Conservation (phyloP, 2,113 vertebrate species). For the Siphamia tubifer region DNA sequence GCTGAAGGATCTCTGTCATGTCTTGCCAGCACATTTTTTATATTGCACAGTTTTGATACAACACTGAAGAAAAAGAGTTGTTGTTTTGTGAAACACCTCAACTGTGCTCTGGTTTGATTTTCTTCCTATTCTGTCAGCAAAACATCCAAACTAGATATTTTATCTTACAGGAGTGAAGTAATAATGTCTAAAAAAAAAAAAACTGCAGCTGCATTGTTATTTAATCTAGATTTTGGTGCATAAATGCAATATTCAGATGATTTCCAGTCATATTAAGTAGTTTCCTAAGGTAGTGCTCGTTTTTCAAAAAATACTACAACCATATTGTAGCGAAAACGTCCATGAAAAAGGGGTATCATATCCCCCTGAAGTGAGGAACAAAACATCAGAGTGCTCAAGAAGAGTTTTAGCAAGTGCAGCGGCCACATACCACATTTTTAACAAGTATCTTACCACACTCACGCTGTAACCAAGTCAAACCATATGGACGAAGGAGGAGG, state of each 20-base stretch:
- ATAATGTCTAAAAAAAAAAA: too few species aligned
- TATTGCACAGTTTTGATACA: slow-evolving; percentile 13
- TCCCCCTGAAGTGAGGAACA: slow-evolving; percentile 23
- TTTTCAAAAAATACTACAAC: slow-evolving; percentile 16
- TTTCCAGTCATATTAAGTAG: neutral
- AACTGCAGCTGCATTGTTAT: neutral
- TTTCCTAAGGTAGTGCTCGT: slow-evolving; percentile 12
- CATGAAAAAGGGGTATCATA: slow-evolving; percentile 16
- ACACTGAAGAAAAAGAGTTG: neutral
- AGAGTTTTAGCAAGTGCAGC: slow-evolving; percentile 76
- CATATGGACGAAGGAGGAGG: slow-evolving; percentile 81
- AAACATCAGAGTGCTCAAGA: slow-evolving; percentile 73
- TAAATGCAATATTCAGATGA: neutral
- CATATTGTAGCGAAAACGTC: slow-evolving; percentile 4
- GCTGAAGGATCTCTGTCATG: neutral
- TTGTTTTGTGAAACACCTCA: neutral
- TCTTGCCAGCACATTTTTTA: slow-evolving; percentile 21
- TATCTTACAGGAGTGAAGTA: too few species aligned
- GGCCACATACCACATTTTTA: slow-evolving; percentile 83
- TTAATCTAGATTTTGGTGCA: neutral
- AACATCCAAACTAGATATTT: too few species aligned
- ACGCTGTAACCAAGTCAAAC: slow-evolving; percentile 88
- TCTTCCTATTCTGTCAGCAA: too few species aligned
- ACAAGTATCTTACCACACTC: slow-evolving; percentile 86
- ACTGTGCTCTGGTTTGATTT: too few species aligned